These are phyloP conservation scores for Manis pentadactyla DNA, from an alignment of 2,797 vertebrate genomes.

Conservation along the genomic window DNA sequence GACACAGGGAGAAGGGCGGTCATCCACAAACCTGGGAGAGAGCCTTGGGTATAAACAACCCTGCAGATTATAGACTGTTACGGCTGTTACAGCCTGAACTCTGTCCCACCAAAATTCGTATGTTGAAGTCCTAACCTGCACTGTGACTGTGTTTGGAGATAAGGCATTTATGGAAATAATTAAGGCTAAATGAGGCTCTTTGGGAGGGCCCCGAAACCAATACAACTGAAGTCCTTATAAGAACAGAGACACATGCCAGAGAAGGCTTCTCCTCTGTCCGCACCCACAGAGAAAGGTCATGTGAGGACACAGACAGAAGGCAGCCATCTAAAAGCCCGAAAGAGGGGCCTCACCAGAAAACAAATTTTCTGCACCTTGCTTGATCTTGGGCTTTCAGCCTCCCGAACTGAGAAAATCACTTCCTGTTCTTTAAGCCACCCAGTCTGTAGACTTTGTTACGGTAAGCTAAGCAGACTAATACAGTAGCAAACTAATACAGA, in stretches of 20 bases:
- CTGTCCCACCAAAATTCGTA: not conserved
- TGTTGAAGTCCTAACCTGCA: not conserved
- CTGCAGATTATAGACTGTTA: not conserved
- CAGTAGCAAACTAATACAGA: not conserved
- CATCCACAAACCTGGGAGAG: not conserved
- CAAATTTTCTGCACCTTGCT: not conserved
- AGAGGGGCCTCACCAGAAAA: not conserved
- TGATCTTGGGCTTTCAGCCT: not conserved
- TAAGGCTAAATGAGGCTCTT: not conserved
- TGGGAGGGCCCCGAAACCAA: not conserved
- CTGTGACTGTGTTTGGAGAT: not conserved
- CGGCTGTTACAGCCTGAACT: not conserved
- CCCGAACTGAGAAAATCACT: not conserved
- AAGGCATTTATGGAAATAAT: not conserved
- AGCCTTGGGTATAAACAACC: not conserved
- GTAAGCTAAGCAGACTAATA: not conserved
- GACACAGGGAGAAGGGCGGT: not conserved
- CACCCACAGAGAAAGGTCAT: not conserved
- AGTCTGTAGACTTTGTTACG: not conserved
- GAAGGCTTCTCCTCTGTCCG: not conserved
- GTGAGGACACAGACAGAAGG: not conserved
- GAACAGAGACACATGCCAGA: not conserved
- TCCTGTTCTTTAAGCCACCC: not conserved
- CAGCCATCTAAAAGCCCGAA: not conserved
- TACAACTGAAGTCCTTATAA: not conserved